Evolutionary conservation across 37 sponge, comb jelly and placozoan species (phyloP).

Genomic region (Ephydatia muelleri): DNA sequence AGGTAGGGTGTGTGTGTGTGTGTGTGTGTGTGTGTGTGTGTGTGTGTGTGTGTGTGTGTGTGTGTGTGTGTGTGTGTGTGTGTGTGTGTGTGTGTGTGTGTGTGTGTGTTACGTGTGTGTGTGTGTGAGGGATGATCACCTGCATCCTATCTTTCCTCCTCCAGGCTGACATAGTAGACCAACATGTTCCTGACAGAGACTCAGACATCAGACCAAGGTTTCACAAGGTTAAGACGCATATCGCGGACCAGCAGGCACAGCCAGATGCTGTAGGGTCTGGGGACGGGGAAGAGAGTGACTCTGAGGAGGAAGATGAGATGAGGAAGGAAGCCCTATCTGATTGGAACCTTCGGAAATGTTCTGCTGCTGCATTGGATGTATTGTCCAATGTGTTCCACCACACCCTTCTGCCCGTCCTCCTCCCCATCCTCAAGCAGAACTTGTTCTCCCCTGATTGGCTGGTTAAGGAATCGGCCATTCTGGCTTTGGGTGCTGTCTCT

Average conservation of each 20-base stretch:
- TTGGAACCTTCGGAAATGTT: slow-evolving; percentile 96
- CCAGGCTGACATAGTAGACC: slow-evolving; percentile 46
- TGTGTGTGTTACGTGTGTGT: neutral
- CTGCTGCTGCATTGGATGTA: slow-evolving; percentile 97
- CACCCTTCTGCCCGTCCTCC: slow-evolving; percentile 77
- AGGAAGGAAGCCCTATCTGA: slow-evolving; percentile 85
- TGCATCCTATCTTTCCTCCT: neutral
- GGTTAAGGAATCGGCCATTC: slow-evolving; percentile 92
- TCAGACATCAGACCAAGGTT: slow-evolving; percentile 94
- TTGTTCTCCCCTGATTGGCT: slow-evolving; percentile 78
- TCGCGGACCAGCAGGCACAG: slow-evolving; percentile 10
- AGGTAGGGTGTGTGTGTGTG: slow-evolving; percentile 52
- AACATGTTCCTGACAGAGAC: slow-evolving; percentile 89
- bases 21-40: neutral
- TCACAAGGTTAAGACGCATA: slow-evolving; percentile 77
- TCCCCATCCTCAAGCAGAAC: slow-evolving; percentile 85
- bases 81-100: too few species aligned
- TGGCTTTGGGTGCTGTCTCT: slow-evolving; percentile 98
- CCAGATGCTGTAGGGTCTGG: slow-evolving; percentile 24
- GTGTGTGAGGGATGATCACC: too few species aligned
- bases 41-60: neutral
- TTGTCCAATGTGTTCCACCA: slow-evolving; percentile 95
- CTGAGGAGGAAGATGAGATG: slow-evolving; percentile 81
- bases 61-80: neutral
- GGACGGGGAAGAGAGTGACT: slow-evolving; percentile 66